A percentile compares a stretch with the other conserved stretches of the same genome.
These are phyloP conservation scores for Petrosia ficiformis DNA, from an alignment of 37 sponge, comb jelly and placozoan species.

Conservation along the genomic window DNA sequence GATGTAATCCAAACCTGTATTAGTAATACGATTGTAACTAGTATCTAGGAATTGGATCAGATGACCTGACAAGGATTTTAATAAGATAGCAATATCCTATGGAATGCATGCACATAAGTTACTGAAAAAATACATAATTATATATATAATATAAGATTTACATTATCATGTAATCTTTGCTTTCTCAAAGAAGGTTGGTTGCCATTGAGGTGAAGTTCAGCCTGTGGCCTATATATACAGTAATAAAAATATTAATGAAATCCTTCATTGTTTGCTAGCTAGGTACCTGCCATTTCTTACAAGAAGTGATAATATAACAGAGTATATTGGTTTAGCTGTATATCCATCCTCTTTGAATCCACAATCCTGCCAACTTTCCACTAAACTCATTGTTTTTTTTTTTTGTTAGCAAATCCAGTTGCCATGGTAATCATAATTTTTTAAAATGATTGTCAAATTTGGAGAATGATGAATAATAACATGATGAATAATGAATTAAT, in stretches of 20 bases:
- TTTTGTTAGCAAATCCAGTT: not conserved
- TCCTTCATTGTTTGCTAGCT: not conserved
- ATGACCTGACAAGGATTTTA: not conserved
- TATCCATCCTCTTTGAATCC: not conserved
- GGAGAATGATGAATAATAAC: too few species aligned
- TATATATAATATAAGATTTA: not conserved
- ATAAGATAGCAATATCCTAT: constrained; percentile 21
- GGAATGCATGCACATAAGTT: not conserved
- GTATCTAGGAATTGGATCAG: constrained; percentile 17
- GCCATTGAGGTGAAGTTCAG: constrained; percentile 33
- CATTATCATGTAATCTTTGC: constrained; percentile 32
- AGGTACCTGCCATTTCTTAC: not conserved
- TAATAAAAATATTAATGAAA: not conserved
- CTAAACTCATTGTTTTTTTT: not conserved
- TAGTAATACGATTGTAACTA: constrained; percentile 59
- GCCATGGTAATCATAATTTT: not conserved
- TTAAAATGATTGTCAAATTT: too few species aligned
- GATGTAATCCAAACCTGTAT: constrained; percentile 29
- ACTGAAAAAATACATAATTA: not conserved
- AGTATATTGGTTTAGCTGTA: not conserved
- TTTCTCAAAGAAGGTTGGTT: constrained; percentile 29
- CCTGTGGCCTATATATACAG: not conserved
- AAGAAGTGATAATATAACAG: not conserved
- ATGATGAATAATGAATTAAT: too few species aligned
- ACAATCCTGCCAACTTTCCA: not conserved